Conservation (phyloP, 2,888 invertebrate genomes). For the Acleris cristana region DNA sequence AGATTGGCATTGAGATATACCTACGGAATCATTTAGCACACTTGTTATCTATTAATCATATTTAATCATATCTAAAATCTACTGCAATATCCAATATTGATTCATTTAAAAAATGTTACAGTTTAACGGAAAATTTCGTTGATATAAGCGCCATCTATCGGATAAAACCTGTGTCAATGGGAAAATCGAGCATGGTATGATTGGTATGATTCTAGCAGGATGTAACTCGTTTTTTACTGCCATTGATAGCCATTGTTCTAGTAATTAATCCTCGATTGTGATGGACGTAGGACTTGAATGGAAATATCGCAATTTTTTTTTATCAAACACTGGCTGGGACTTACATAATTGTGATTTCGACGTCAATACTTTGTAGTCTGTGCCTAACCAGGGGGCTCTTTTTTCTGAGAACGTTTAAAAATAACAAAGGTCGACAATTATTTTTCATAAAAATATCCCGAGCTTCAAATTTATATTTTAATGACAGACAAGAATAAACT, state of each 20-base stretch:
- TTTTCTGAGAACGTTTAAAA: too few species aligned
- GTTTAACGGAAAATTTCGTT: neutral
- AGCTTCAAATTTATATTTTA: neutral
- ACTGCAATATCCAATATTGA: too few species aligned
- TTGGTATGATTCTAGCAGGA: conserved; percentile 29
- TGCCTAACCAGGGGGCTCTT: too few species aligned
- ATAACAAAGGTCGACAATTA: too few species aligned
- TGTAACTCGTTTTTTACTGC: conserved; percentile 28
- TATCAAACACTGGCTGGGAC: neutral
- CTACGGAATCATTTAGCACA: conserved; percentile 9
- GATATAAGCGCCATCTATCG: conserved; percentile 17
- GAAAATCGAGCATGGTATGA: conserved; percentile 12
- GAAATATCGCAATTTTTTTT: conserved; percentile 21
- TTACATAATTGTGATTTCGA: neutral
- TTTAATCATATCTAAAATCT: neutral
- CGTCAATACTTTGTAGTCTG: too few species aligned
- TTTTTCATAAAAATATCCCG: too few species aligned
- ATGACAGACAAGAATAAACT: neutral
- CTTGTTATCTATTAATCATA: conserved; percentile 21
- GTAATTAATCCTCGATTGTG: conserved; percentile 12
- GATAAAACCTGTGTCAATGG: neutral
- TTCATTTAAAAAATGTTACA: too few species aligned
- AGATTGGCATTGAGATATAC: conserved; percentile 13
- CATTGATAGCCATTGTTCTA: conserved; percentile 26
- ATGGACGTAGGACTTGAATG: conserved; percentile 15